Evolutionary conservation across 2,888 invertebrate species (phyloP), one percentile per base, ranked within the genome.

Genomic region (Idaea biselata): DNA sequence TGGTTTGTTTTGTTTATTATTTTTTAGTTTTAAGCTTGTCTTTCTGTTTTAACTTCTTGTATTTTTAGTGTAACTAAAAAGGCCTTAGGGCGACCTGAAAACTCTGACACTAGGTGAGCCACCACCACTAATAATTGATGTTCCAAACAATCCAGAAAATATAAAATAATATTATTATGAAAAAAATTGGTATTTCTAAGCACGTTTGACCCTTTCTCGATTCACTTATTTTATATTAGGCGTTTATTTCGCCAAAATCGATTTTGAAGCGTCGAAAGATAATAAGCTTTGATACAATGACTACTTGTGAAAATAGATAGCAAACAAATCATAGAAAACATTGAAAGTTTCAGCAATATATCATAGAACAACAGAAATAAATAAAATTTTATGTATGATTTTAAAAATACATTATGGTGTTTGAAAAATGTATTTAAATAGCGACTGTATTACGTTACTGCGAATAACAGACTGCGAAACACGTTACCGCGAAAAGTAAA

Each of bases 181-280:
- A 3, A 44, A 44, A 44, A 44, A 44, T 81, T 81, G 77, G 78
- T 78, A 73, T 78, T 80, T 76, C 72, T 69, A 71, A 78, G 76
- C 80, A 79, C 83, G 81, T 80, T 84, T 83, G 82, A 82, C 86
- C 84, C 81, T 88, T 86, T 86, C 83, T 85, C 85, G 83, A 83
- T 81, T 80, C 84, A 81, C 81, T 87, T 88, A 83, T 86, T 86
- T 87, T 84, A 86, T 88, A 84, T 86, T 86, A 83, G 82, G 85
- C 86, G 84, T 84, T 86, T 88, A 88, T 87, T 87, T 86, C 83
- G 86, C 87, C 88, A 83, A 87, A 86, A 88, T 86, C 83, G 86
- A 79, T 87, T 85, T 83, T 79, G 80, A 79, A 79, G 73, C 79
- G 70, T 76, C 78, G 73, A 76, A 76, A 83, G 78, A 80, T 81